Conservation (phyloP, 2,888 invertebrate species). For the Brassicogethes aeneus region DNA sequence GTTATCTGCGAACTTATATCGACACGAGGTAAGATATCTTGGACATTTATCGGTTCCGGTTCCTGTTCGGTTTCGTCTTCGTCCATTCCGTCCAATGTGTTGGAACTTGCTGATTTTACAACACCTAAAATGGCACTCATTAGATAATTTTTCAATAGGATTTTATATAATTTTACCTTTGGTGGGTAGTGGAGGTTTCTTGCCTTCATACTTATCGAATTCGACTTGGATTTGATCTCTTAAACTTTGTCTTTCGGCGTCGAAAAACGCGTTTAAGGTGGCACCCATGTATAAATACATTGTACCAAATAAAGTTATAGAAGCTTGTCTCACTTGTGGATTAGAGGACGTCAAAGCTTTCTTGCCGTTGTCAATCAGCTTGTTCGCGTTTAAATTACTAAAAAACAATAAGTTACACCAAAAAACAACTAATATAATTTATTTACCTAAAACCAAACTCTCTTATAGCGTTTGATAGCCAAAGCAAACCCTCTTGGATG, state of each 20-base stretch:
- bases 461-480: conserved; percentile 68
- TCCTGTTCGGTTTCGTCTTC: conserved; percentile 33
- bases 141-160: no score
- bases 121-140: no score
- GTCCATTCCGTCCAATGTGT: conserved; percentile 42
- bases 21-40: conserved; percentile 66
- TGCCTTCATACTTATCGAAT: conserved; percentile 71
- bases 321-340: conserved; percentile 71
- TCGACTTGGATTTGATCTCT: conserved; percentile 79
- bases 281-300: conserved; percentile 77
- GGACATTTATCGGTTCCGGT: conserved; percentile 47
- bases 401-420: no score
- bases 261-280: conserved; percentile 66
- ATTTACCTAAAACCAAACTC: conserved; percentile 82
- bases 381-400: conserved; percentile 57
- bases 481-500: conserved; percentile 73
- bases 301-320: conserved; percentile 64
- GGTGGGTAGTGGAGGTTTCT: conserved; percentile 66
- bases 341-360: conserved; percentile 80
- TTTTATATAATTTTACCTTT: no score
- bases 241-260: conserved; percentile 76
- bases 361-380: conserved; percentile 66
- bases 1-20: conserved; percentile 81
- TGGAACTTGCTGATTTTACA: conserved; percentile 46
- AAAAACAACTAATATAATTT: no score